Evolutionary conservation across 2,888 invertebrate species (phyloP).

Genomic region (Folsomia candida): DNA sequence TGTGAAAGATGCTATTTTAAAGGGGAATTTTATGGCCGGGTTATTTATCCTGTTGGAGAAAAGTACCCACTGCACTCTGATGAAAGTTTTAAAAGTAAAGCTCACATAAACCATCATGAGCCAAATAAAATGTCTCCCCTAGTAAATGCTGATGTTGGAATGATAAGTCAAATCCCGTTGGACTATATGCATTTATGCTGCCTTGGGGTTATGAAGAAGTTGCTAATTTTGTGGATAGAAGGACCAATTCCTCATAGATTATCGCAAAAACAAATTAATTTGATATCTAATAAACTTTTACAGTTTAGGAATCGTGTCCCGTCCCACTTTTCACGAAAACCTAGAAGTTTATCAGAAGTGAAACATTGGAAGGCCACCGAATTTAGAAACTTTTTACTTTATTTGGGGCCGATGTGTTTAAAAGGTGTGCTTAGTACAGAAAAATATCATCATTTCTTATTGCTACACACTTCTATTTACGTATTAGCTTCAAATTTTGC

Average conservation of each 20-base stretch:
- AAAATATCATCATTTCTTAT: constrained; percentile 17
- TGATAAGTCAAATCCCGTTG: constrained; percentile 23
- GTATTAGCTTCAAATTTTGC: not conserved
- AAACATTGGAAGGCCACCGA: constrained; percentile 15
- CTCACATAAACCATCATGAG: not conserved
- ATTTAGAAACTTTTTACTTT: constrained; percentile 11
- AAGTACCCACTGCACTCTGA: not conserved
- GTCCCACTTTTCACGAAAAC: constrained; percentile 18
- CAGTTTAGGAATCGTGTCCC: constrained; percentile 13
- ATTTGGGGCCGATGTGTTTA: not conserved
- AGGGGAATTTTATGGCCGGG: constrained; percentile 12
- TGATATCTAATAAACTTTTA: constrained; percentile 16
- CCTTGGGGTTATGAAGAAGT: constrained; percentile 30
- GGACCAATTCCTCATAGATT: constrained; percentile 6
- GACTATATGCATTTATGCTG: constrained; percentile 40
- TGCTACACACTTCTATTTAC: not conserved
- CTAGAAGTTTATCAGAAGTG: constrained; percentile 3
- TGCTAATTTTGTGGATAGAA: constrained; percentile 18
- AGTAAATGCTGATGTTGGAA: constrained; percentile 11
- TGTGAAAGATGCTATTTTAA: constrained; percentile 26
- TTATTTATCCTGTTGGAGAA: constrained; percentile 9
- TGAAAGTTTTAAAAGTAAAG: not conserved
- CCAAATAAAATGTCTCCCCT: constrained; percentile 7
- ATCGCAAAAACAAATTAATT: not conserved
- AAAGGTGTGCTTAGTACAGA: not conserved